Percentiles rank a stretch among this genome's conserved stretches.
phyloP scores from a whole-genome alignment of 2,797 vertebrate genomes.

The Nannoperca obscura region DNA sequence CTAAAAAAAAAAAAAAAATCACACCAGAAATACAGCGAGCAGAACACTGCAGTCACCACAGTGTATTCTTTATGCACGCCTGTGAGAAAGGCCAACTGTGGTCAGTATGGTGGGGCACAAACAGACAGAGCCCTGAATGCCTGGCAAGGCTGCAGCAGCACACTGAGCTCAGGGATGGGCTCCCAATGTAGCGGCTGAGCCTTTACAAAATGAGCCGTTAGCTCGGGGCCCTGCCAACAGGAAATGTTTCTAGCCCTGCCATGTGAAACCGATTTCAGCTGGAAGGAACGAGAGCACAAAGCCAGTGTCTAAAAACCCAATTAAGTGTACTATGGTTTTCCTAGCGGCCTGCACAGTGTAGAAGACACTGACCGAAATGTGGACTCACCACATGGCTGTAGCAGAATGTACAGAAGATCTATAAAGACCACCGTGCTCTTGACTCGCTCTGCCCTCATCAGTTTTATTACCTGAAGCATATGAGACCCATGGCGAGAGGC shows the following conservation, averaged over 20 bases:
- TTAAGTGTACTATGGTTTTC: slow-evolving; percentile 78
- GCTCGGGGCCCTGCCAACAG: slow-evolving; percentile 73
- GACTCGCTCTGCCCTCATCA: slow-evolving; percentile 31
- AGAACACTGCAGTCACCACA: slow-evolving; percentile 24
- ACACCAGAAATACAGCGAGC: background rate
- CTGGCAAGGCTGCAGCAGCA: slow-evolving; percentile 55
- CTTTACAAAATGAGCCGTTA: slow-evolving; percentile 76
- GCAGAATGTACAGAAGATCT: slow-evolving; percentile 67
- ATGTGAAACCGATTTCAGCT: slow-evolving; percentile 84
- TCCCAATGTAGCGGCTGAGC: slow-evolving; percentile 65
- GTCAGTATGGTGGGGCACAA: slow-evolving; percentile 45
- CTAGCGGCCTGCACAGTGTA: slow-evolving; percentile 50
- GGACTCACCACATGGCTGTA: slow-evolving; percentile 53
- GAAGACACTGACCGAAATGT: slow-evolving; percentile 76
- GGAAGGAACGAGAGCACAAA: slow-evolving; percentile 67
- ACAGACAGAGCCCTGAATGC: slow-evolving; percentile 49
- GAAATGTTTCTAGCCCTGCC: slow-evolving; percentile 81
- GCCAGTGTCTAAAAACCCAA: slow-evolving; percentile 82
- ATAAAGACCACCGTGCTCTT: slow-evolving; percentile 42
- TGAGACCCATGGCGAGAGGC: slow-evolving; percentile 1
- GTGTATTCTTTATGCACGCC: slow-evolving; percentile 30
- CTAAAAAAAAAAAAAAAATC: background rate
- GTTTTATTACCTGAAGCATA: slow-evolving; percentile 37
- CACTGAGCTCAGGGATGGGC: slow-evolving; percentile 58
- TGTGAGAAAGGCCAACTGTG: slow-evolving; percentile 48